Percentiles rank a stretch among this genome's conserved stretches.
These are phyloP conservation scores for Drosophila paulistorum DNA, from an alignment of 1,140 invertebrate species.

Conservation along the genomic window DNA sequence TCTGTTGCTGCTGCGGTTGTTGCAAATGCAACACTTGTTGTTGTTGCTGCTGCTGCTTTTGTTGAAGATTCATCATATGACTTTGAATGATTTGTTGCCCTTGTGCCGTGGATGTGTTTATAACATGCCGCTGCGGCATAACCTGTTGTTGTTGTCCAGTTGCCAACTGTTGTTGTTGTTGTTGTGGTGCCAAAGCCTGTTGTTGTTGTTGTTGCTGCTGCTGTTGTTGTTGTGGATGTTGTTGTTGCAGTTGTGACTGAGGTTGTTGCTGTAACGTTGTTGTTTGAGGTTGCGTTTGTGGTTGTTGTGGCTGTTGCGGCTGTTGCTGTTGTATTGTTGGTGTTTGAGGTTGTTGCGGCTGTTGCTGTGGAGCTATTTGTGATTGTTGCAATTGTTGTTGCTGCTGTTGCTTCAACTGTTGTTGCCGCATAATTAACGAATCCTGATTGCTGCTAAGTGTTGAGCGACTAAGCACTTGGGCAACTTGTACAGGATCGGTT, in stretches of 20 bases:
- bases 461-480: slow-evolving; percentile 75
- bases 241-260: slow-evolving; percentile 5
- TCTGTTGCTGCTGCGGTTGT: slow-evolving; percentile 43
- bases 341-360: slow-evolving; percentile 48
- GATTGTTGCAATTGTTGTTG: slow-evolving; percentile 56
- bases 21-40: slow-evolving; percentile 70
- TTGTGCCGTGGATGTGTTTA: slow-evolving; percentile 79
- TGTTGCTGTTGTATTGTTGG: slow-evolving; percentile 38
- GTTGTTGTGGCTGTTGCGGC: slow-evolving; percentile 42
- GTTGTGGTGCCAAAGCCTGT: slow-evolving; percentile 41
- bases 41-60: slow-evolving; percentile 75
- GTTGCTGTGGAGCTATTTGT: slow-evolving; percentile 51
- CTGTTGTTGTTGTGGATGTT: slow-evolving; percentile 25
- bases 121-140: slow-evolving; percentile 76
- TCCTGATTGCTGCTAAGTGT: slow-evolving; percentile 77
- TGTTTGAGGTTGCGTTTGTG: slow-evolving; percentile 18
- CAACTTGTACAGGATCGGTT: slow-evolving; percentile 78
- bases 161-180: slow-evolving; percentile 33
- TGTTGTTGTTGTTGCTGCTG: slow-evolving; percentile 39
- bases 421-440: slow-evolving; percentile 75
- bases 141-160: slow-evolving; percentile 66
- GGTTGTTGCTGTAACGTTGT: slow-evolving; percentile 33
- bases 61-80: slow-evolving; percentile 78
- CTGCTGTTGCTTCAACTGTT: slow-evolving; percentile 75
- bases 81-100: slow-evolving; percentile 82